Evolutionary conservation across 2,113 vertebrate genomes (phyloP), one percentile per base, ranked within the genome.

Genomic region (Chaetodon auriga): DNA sequence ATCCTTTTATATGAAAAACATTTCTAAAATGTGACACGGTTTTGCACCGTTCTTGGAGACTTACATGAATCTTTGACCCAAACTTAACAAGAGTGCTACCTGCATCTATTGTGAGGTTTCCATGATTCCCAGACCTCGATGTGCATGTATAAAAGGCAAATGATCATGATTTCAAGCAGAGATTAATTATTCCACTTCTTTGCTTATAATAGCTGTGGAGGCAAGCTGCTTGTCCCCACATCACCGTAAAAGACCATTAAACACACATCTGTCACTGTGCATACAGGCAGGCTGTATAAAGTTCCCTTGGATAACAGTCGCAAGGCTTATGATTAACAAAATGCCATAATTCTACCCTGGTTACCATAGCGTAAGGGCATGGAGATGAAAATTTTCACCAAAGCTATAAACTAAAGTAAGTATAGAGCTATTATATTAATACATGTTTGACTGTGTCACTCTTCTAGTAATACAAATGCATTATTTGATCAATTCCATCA

Each of bases 111-210:
- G 25, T 54, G 60, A 75, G 35, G 6, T 46, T 76, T 30, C 48
- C 63, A 68, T 73, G 80, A 83, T 63, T 90, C 65, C 79, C 41
- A 61, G 62, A 77, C 60, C 68, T 69, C 41, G 12, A 14, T 38
- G 73, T 21, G 21, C 62, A 54, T 13, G 38, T 65, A 38, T 36
- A 60, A 45, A 86, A 81, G 14, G 14, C 62, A 72, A 64, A 62
- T 41, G 54, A 75, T 73, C 4, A 1, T 38, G 73, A 75, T 54
- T 54, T 82, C 45, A 75, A 69, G 38, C 45, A 2, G 64, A 75
- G 57, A 55, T 23, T 4, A 72, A 76, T 81, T 51, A 71, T 63
- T 78, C 5, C 41, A 53, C 19, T 55, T 79, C 45, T 12, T 15
- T 38, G 60, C 23, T 45, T 79, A 23, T 64, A 43, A 71, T 74